phyloP scores from a whole-genome alignment of 2,113 vertebrate genomes.

The Scomber scombrus region DNA sequence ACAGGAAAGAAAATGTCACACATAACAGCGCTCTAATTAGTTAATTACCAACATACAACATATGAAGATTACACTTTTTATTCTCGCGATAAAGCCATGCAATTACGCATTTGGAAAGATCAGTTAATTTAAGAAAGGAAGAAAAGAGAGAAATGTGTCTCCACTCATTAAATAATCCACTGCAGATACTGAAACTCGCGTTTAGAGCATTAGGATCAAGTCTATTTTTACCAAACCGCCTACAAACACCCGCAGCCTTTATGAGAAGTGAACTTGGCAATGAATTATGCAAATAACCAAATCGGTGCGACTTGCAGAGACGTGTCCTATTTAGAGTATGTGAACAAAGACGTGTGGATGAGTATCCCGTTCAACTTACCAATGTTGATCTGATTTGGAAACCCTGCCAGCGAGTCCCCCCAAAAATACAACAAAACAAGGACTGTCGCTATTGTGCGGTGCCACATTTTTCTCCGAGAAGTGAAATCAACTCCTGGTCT shows the following conservation, averaged over 20 bases:
- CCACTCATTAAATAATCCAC: slow-evolving; percentile 14
- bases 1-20: slow-evolving; percentile 60
- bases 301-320: slow-evolving; percentile 10
- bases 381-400: slow-evolving; percentile 98
- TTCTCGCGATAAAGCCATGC: background rate
- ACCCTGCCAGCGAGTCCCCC: slow-evolving; percentile 88
- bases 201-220: slow-evolving; percentile 41
- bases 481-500: slow-evolving; percentile 87
- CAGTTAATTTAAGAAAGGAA: background rate
- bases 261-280: slow-evolving; percentile 64
- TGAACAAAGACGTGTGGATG: slow-evolving; percentile 7
- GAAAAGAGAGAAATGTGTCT: background rate
- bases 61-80: slow-evolving; percentile 8
- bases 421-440: slow-evolving; percentile 87
- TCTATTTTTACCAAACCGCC: slow-evolving; percentile 45
- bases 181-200: slow-evolving; percentile 40
- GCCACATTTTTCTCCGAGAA: slow-evolving; percentile 92
- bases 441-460: slow-evolving; percentile 80
- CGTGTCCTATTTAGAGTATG: slow-evolving; percentile 34
- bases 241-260: slow-evolving; percentile 22
- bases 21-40: slow-evolving; percentile 23
- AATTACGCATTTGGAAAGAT: slow-evolving; percentile 4
- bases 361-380: slow-evolving; percentile 86
- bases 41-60: slow-evolving; percentile 1
- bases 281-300: slow-evolving; percentile 31